These are phyloP conservation scores for Atta cephalotes DNA, from an alignment of 1,140 invertebrate genomes.

Conservation along the genomic window DNA sequence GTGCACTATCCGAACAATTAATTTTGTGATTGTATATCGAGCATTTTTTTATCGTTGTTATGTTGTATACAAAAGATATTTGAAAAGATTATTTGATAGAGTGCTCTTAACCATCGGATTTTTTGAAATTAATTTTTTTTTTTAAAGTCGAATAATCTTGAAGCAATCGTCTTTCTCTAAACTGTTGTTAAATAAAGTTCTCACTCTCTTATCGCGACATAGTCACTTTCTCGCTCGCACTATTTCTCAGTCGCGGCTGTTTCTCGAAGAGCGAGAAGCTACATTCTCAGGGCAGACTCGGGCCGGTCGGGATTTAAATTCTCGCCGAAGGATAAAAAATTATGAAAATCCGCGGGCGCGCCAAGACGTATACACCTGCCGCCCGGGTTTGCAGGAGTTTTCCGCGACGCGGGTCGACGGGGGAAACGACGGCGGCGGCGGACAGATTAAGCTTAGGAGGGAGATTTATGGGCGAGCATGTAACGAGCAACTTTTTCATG, in stretches of 20 bases:
- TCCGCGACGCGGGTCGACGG: slow-evolving; percentile 56
- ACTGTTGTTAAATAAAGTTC: not conserved
- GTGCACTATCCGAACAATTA: no score
- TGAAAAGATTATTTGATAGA: not conserved
- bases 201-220: not conserved
- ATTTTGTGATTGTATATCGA: not conserved
- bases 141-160: not conserved
- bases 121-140: not conserved
- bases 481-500: slow-evolving; percentile 83
- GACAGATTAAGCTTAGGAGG: slow-evolving; percentile 81
- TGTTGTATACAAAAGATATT: not conserved
- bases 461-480: slow-evolving; percentile 81
- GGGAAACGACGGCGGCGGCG: slow-evolving; percentile 58
- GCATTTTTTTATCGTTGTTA: not conserved
- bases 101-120: not conserved
- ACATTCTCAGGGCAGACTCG: not conserved
- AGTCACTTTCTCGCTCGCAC: not conserved
- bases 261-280: slow-evolving; percentile 8
- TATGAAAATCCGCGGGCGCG: slow-evolving; percentile 72
- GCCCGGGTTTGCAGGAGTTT: slow-evolving; percentile 66
- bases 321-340: slow-evolving; percentile 77
- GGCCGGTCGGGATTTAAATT: slow-evolving; percentile 65
- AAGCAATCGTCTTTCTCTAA: not conserved
- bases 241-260: not conserved
- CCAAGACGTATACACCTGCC: slow-evolving; percentile 68